Percentiles rank a stretch among this genome's conserved stretches.
Evolutionary conservation across 2,797 vertebrate species (phyloP).

Genomic region (Triplophysa yarkandensis): DNA sequence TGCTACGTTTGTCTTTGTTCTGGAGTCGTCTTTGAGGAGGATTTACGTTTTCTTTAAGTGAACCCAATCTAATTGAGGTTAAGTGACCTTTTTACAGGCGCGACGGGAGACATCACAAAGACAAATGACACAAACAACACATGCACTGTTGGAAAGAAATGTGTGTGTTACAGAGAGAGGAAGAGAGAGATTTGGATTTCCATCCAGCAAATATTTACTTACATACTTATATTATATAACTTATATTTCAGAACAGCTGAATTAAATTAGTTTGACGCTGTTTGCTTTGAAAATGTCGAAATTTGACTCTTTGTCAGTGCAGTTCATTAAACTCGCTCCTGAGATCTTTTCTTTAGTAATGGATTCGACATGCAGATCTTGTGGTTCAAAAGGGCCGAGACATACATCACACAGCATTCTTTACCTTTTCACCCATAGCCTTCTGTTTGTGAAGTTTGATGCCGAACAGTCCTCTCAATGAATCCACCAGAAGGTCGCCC

Average conservation of each 20-base stretch:
- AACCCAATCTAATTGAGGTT: constrained; percentile 33
- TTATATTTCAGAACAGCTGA: background rate
- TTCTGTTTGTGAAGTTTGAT: background rate
- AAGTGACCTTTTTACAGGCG: constrained; percentile 24
- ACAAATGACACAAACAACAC: constrained; percentile 21
- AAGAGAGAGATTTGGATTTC: constrained; percentile 15
- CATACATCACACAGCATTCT: constrained; percentile 66
- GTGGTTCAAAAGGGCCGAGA: constrained; percentile 72
- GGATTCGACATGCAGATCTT: constrained; percentile 94
- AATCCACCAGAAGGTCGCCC: background rate
- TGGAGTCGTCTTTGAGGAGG: constrained; percentile 22
- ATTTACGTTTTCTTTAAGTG: constrained; percentile 20
- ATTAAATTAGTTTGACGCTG: constrained; percentile 11
- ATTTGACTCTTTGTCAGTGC: constrained; percentile 5
- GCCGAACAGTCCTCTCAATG: background rate
- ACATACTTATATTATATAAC: background rate
- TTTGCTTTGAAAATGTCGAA: constrained; percentile 14
- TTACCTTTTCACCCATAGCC: constrained; percentile 48
- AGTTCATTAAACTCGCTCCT: constrained; percentile 88
- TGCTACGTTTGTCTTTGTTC: constrained; percentile 11
- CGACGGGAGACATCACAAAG: constrained; percentile 32
- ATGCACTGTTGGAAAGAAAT: constrained; percentile 10
- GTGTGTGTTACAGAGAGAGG: background rate
- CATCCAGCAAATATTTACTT: constrained; percentile 66
- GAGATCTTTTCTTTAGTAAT: constrained; percentile 76